Percentiles rank a stretch among this genome's conserved stretches.
Conservation (phyloP, 53 echinoderm and acorn worm species). For the Mesocentrotus franciscanus region DNA sequence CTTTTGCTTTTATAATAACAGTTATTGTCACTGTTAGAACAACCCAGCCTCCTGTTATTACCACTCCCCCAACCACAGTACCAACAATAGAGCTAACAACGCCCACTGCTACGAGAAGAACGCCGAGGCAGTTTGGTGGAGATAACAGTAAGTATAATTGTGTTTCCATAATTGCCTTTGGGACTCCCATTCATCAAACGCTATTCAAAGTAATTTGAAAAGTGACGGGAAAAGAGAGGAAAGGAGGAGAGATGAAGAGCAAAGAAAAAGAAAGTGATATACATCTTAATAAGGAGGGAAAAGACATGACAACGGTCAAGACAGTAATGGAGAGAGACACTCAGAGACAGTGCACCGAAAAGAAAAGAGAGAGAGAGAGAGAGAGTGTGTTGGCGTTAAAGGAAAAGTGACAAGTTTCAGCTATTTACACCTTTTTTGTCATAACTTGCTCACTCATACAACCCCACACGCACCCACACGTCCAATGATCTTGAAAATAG, state of each 20-base stretch:
- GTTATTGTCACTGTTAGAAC: neutral
- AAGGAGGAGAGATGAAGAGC: neutral
- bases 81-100: slow-evolving; percentile 32
- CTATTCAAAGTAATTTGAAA: neutral
- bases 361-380: neutral
- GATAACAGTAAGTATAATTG: slow-evolving; percentile 30
- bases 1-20: neutral
- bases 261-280: neutral
- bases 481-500: neutral
- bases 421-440: too few species aligned
- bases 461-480: neutral
- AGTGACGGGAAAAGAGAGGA: neutral
- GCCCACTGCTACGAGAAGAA: slow-evolving; percentile 12
- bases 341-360: neutral
- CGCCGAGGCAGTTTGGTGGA: slow-evolving; percentile 43
- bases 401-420: too few species aligned
- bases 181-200: neutral
- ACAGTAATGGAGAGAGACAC: neutral
- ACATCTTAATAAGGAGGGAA: neutral
- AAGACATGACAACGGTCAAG: too few species aligned
- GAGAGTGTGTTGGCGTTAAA: too few species aligned
- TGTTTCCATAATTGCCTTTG: neutral
- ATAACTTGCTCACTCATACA: too few species aligned
- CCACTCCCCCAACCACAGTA: neutral
- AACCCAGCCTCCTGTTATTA: neutral